Base-by-base conservation (phyloP, 1,140 invertebrate genomes). In the Stegodyphus mimosarum region DNA sequence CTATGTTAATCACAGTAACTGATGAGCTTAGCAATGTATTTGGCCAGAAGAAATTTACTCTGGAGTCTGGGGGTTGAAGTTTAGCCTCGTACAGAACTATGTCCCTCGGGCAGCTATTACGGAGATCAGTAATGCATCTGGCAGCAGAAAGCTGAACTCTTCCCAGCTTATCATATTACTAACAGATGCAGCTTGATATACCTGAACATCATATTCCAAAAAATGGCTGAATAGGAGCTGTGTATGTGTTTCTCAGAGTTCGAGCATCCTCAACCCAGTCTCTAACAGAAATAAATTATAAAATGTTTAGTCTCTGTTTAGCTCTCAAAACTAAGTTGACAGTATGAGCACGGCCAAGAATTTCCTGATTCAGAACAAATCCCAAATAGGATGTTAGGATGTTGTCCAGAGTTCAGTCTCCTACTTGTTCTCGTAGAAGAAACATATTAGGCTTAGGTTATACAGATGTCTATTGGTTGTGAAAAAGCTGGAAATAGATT, bases 251-350 rank as follows among this genome's bases (percentile, higher is more conserved):
- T 17, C 7, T 13, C 5, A 7, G 6, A 33, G 18, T 72, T 7
- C n/a, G 10, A 18, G 51, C 72, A 74, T 18, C 72, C 2, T 15
- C 52, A 10, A 0, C 18, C 52, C 17, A 6, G 52, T 74, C 72
- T 55, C 52, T 48, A 48, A 51, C 17, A 55, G 52, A 74, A 55
- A 74, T 64, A n/a, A 18, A 74, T 74, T 74, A 53, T 52, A 60
- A 18, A 13, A 74, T 60, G 10, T 52, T 67, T 0, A 66, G 49
- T 52, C 49, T 0, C 17, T 53, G 5, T 77, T 52, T 33, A 1
- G 60, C 63, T 18, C 15, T 77, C 5, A 10, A 13, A 77, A 77
- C 48, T n/a, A 77, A 51, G 10, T 17, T 33, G 1, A 18, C 7
- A 17, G 67, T 77, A 51, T 64, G 60, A 0, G 11, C 33, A 51